phyloP scores from a whole-genome alignment of 2,113 vertebrate species.

The Bubo bubo region DNA sequence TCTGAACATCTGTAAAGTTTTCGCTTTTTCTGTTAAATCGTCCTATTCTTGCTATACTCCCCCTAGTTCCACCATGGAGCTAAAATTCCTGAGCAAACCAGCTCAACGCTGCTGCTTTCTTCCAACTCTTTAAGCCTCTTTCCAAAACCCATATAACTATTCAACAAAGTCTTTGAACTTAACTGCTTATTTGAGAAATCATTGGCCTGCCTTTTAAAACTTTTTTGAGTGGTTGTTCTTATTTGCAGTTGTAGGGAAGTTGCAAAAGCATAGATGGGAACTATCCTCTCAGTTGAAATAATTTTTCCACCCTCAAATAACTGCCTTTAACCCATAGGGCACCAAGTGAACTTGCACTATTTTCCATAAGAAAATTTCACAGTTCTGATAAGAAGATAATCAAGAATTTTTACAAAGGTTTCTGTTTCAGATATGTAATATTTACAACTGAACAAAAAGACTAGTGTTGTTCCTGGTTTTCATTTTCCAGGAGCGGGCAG shows the following conservation, averaged over 20 bases:
- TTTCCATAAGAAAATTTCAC: background rate
- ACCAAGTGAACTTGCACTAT: background rate
- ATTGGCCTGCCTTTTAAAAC: background rate
- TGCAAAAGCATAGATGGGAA: background rate
- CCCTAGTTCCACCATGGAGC: background rate
- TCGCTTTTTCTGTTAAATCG: background rate
- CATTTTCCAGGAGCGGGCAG: background rate
- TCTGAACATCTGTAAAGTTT: background rate
- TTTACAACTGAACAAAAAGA: background rate
- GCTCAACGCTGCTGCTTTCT: background rate
- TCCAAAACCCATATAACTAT: background rate
- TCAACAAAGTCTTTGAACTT: background rate
- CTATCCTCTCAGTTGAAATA: background rate
- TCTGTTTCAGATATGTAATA: background rate
- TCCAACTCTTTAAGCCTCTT: background rate
- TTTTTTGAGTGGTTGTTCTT: background rate
- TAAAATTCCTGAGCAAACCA: slow-evolving; percentile 16
- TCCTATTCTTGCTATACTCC: background rate
- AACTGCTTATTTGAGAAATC: slow-evolving; percentile 3
- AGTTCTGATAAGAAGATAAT: background rate
- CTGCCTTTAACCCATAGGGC: background rate
- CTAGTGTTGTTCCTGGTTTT: background rate
- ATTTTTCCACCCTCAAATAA: background rate
- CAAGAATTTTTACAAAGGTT: background rate
- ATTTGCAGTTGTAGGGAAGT: background rate